Evolutionary conservation across 2,888 invertebrate genomes (phyloP).

Genomic region (Cloeon dipterum): DNA sequence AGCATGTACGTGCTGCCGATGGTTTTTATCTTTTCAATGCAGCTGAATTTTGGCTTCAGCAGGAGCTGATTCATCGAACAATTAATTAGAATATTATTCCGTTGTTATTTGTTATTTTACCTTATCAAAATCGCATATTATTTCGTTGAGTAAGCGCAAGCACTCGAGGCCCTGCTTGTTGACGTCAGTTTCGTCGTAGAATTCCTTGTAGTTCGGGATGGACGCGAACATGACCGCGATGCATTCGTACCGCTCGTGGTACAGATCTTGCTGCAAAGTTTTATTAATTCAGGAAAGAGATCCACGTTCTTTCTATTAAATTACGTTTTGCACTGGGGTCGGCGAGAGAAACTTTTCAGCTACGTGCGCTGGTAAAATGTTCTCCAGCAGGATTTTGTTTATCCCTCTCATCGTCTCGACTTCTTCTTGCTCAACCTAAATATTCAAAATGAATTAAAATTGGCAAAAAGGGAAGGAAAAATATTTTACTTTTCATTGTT

Average conservation of each 20-base stretch:
- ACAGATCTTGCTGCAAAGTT: slow-evolving; percentile 42
- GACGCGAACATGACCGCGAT: slow-evolving; percentile 97
- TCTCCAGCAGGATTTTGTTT: slow-evolving; percentile 88
- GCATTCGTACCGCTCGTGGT: slow-evolving; percentile 80
- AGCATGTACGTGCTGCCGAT: slow-evolving; percentile 98
- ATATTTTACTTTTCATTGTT: too few species aligned
- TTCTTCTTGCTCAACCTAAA: slow-evolving; percentile 67
- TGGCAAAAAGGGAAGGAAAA: too few species aligned
- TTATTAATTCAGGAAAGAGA: neutral
- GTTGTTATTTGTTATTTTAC: too few species aligned
- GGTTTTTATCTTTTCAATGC: slow-evolving; percentile 95
- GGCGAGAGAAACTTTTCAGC: slow-evolving; percentile 76
- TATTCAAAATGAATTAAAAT: too few species aligned
- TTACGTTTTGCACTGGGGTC: slow-evolving; percentile 36
- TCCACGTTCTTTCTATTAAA: slow-evolving; percentile 1
- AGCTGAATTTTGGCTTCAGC: slow-evolving; percentile 80
- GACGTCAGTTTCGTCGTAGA: slow-evolving; percentile 90
- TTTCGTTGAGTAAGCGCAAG: slow-evolving; percentile 79
- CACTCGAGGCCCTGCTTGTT: slow-evolving; percentile 92
- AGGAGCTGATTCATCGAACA: slow-evolving; percentile 43
- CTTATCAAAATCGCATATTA: slow-evolving; percentile 96
- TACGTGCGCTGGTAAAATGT: slow-evolving; percentile 89
- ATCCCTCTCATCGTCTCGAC: slow-evolving; percentile 91
- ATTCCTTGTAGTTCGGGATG: slow-evolving; percentile 93
- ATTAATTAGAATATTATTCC: slow-evolving; percentile 3